phyloP scores from a whole-genome alignment of 2,888 invertebrate species.

The Athalia circularis region DNA sequence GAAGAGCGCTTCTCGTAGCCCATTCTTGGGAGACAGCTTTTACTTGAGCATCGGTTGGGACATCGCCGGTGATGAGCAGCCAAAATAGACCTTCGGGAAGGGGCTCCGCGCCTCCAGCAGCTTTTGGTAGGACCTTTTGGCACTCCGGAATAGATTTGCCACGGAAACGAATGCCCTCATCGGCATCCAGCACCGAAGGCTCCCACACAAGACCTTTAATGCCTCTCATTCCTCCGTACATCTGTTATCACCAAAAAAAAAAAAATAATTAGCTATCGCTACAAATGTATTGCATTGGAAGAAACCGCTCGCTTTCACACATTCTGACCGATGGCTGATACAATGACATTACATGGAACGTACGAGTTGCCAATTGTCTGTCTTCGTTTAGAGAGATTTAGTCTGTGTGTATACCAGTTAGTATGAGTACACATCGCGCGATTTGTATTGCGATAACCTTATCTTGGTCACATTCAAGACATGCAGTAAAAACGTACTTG shows the following conservation, averaged over 20 bases:
- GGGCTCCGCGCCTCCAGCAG: conserved; percentile 87
- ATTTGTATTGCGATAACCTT: conserved; percentile 12
- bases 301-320: not conserved
- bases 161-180: conserved; percentile 96
- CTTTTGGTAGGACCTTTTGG: conserved; percentile 90
- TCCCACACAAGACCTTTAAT: conserved; percentile 97
- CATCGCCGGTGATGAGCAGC: conserved; percentile 91
- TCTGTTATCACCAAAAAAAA: conserved; percentile 72
- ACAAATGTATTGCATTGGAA: not conserved
- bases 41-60: conserved; percentile 89
- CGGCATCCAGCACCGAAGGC: conserved; percentile 95
- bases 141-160: conserved; percentile 96
- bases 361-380: not conserved
- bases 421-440: not conserved
- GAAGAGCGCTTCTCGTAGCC: conserved; percentile 84
- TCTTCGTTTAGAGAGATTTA: not conserved
- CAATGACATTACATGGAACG: not conserved
- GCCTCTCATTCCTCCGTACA: conserved; percentile 97
- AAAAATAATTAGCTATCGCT: not conserved
- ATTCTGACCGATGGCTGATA: not conserved
- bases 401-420: not conserved
- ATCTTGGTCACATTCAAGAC: conserved; percentile 19
- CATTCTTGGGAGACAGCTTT: conserved; percentile 76
- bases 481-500: conserved; percentile 15
- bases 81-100: conserved; percentile 97